Conservation (phyloP, 2,888 invertebrate genomes). For the Temnothorax unifasciatus region DNA sequence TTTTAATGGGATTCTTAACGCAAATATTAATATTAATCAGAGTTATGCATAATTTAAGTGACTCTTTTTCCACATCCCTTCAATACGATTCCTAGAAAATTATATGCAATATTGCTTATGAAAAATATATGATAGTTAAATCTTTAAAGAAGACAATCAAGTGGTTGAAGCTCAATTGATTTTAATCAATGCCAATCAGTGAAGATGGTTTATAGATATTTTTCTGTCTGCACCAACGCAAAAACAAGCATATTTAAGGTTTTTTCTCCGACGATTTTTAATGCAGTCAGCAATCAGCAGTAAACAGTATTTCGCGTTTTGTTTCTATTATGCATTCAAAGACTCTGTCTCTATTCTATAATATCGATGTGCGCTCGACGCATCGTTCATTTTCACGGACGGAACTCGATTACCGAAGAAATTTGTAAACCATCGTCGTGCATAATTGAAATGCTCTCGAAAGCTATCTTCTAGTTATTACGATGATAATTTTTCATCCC, state of each 20-base stretch:
- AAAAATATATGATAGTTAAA: not conserved
- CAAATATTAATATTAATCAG: conserved; percentile 16
- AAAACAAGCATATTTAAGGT: not conserved
- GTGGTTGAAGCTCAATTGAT: not conserved
- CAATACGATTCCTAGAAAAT: not conserved
- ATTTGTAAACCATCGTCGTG: conserved; percentile 27
- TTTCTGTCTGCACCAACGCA: not conserved
- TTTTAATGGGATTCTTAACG: not conserved
- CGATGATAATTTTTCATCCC: conserved; percentile 38
- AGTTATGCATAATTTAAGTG: not conserved
- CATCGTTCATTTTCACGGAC: not conserved
- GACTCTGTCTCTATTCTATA: no score
- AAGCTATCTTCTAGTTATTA: conserved; percentile 21
- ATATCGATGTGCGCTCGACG: not conserved
- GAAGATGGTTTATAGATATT: not conserved
- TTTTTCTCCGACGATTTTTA: not conserved
- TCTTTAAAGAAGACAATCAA: not conserved
- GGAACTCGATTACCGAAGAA: conserved; percentile 28
- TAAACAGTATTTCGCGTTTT: not conserved
- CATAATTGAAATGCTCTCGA: conserved; percentile 16
- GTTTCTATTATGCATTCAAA: not conserved
- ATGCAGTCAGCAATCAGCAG: no score
- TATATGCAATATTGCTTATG: not conserved
- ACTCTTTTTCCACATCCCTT: not conserved
- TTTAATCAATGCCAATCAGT: conserved; percentile 10